Evolutionary conservation across 2,888 invertebrate species (phyloP).

Genomic region (Drosophila diplacantha): DNA sequence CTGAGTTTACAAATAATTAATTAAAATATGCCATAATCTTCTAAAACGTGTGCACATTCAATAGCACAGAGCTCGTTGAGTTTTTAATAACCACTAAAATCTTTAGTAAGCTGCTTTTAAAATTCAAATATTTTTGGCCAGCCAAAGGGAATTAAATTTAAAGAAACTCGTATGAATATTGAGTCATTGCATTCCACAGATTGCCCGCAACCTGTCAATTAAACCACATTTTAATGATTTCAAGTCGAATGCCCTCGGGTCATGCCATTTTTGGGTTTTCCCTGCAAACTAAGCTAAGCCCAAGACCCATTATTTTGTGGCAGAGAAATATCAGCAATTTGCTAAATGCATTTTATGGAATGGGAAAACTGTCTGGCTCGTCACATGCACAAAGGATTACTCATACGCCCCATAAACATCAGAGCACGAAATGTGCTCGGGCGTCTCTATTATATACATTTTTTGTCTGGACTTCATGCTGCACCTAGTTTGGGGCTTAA

Average conservation of each 20-base stretch:
- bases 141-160: background rate
- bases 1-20: background rate
- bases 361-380: constrained; percentile 9
- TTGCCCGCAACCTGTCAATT: constrained; percentile 20
- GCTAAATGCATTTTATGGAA: constrained; percentile 51
- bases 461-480: constrained; percentile 6
- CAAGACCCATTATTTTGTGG: constrained; percentile 11
- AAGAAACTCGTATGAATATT: constrained; percentile 1
- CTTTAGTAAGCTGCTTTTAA: constrained; percentile 6
- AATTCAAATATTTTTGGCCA: background rate
- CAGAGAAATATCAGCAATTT: constrained; percentile 49
- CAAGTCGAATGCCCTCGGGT: constrained; percentile 36
- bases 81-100: constrained; percentile 1
- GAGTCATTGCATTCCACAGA: constrained; percentile 18
- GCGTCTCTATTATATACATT: constrained; percentile 1
- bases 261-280: constrained; percentile 54
- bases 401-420: constrained; percentile 40
- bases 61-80: background rate
- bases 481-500: constrained; percentile 52
- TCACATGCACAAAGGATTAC: constrained; percentile 37
- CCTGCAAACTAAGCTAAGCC: constrained; percentile 5
- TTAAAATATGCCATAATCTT: constrained; percentile 5
- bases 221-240: constrained; percentile 10
- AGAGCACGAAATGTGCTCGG: constrained; percentile 2
- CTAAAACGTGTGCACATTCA: background rate